Conservation (phyloP, 2,888 invertebrate genomes). For the Argyresthia goedartella region DNA sequence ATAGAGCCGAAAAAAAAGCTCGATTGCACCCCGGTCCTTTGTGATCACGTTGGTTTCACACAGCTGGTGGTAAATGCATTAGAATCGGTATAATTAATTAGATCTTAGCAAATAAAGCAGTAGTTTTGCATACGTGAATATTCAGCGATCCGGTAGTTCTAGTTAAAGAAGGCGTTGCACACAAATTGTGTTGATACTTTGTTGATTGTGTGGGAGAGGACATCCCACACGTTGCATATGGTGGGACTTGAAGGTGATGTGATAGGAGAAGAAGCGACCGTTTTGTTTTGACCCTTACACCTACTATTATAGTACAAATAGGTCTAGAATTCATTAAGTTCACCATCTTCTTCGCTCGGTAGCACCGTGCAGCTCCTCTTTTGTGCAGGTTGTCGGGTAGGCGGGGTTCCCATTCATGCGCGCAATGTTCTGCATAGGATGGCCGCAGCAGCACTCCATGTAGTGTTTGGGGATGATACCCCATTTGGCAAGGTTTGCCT, state of each 20-base stretch:
- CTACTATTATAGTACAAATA: neutral
- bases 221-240: conserved; percentile 23
- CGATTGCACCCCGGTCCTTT: neutral
- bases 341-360: too few species aligned
- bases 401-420: too few species aligned
- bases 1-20: neutral
- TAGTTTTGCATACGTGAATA: conserved; percentile 47
- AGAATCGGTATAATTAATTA: conserved; percentile 1
- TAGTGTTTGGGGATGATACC: too few species aligned
- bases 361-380: too few species aligned
- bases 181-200: conserved; percentile 29
- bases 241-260: neutral
- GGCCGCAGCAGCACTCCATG: too few species aligned
- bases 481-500: too few species aligned
- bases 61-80: neutral
- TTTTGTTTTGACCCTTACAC: neutral
- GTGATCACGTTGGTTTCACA: neutral
- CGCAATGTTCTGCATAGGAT: too few species aligned
- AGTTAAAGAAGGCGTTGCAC: conserved; percentile 32
- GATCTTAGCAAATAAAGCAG: conserved; percentile 12
- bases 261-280: neutral
- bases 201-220: conserved; percentile 40
- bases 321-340: too few species aligned
- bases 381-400: too few species aligned
- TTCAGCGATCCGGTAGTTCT: conserved; percentile 36